Conservation (phyloP, 2,888 invertebrate genomes). For the Pterobdella sp. region DNA sequence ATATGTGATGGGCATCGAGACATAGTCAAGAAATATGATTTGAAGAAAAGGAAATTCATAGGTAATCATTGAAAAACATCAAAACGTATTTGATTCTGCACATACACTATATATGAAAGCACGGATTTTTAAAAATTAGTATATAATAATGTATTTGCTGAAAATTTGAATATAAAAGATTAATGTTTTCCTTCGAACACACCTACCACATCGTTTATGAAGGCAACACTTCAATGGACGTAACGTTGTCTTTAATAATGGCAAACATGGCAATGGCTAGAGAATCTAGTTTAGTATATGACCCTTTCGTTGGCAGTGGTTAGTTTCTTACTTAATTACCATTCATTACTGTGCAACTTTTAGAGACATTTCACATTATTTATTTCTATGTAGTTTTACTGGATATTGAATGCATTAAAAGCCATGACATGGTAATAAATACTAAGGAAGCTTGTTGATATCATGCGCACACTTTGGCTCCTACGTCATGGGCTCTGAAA, state of each 20-base stretch:
- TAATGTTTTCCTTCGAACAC: not conserved
- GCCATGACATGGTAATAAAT: not conserved
- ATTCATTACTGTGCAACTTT: too few species aligned
- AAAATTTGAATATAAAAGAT: not conserved
- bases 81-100: not conserved
- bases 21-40: conserved; percentile 68
- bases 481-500: conserved; percentile 59
- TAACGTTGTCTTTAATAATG: conserved; percentile 85
- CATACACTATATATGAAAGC: not conserved
- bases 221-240: conserved; percentile 92
- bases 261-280: conserved; percentile 79
- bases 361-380: not conserved
- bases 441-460: conserved; percentile 48
- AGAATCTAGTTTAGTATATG: conserved; percentile 68
- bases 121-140: not conserved
- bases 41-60: conserved; percentile 86
- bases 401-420: not conserved
- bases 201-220: conserved; percentile 14
- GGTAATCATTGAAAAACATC: conserved; percentile 53
- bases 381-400: not conserved
- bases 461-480: conserved; percentile 47
- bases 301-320: conserved; percentile 84
- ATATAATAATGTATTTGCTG: not conserved
- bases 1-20: conserved; percentile 76
- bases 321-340: too few species aligned